Evolutionary conservation across 1,140 invertebrate species (phyloP), one percentile per base, ranked within the genome.

Genomic region (Cyclina sinensis): DNA sequence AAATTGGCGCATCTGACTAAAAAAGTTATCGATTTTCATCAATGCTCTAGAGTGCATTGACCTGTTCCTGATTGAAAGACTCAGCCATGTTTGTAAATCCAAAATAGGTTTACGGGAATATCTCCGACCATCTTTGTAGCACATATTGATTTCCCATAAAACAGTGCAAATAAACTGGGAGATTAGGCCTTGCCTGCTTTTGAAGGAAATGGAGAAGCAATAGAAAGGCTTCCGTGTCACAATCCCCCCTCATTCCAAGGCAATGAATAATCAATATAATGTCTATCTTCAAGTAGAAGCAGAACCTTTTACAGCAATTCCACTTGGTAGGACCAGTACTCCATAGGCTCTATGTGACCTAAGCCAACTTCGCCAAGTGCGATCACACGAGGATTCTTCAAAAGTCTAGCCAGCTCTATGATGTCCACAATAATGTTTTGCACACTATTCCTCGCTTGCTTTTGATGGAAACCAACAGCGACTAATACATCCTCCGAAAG

Each of bases 211-310:
- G 54, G 1, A 83, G 39, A 1, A 85, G 83, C 12, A 51, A 24
- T 24, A 85, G 35, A 35, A 32, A 85, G 2, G 83, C 83, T 57
- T 85, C 83, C 24, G 83, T 74, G 14, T 48, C 83, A 57, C 27
- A 35, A 62, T 85, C 83, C n/a, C 70, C 83, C 9, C 24, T 14
- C 46, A 86, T 86, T 14, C 84, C 70, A 32, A 46, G n/a, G 51
- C 84, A 86, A 14, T 76, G 74, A 2, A 86, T 12, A 24, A 86
- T 39, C 48, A 79, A 24, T 9, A 65, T 30, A n/a, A 62, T 78
- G 84, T 27, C 32, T 0, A 18, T 39, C 48, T 18, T 78, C 9
- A 12, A 86, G 39, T 4, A 62, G 16, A 3, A 51, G 73, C 35
- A 86, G 18, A 11, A 65, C 24, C 18, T 43, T 37, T n/a, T 62